A percentile compares a stretch with the other conserved stretches of the same genome.
These are phyloP conservation scores for Lapara coniferarum DNA, from an alignment of 2,888 invertebrate species.

Conservation along the genomic window DNA sequence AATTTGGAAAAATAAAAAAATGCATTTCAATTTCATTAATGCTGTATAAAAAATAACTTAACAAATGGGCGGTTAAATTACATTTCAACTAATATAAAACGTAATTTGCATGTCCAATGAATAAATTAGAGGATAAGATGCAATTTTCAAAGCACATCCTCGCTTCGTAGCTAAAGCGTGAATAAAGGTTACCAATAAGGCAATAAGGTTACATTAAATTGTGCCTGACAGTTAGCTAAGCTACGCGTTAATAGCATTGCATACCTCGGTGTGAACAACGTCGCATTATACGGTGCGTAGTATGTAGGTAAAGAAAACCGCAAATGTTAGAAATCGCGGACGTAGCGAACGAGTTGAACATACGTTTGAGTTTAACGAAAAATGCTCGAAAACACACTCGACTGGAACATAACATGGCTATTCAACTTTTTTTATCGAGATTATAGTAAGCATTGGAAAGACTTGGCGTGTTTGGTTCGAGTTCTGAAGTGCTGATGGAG, in stretches of 20 bases:
- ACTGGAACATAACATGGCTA: background rate
- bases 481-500: no score
- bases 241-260: background rate
- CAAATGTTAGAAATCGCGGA: conserved; percentile 57
- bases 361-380: conserved; percentile 41
- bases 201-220: no score
- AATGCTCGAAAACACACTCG: conserved; percentile 10
- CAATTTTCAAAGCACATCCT: no score
- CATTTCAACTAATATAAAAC: no score
- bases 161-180: no score
- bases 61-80: no score
- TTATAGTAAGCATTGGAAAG: background rate
- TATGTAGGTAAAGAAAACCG: conserved; percentile 51
- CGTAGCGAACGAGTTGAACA: conserved; percentile 43
- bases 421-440: background rate
- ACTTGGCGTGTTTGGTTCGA: no score
- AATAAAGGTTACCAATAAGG: no score
- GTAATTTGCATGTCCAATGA: no score
- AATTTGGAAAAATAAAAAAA: background rate
- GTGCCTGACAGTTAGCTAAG: background rate
- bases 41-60: no score
- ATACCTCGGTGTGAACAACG: background rate
- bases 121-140: no score
- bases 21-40: no score
- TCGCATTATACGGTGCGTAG: conserved; percentile 22